These are phyloP conservation scores for Pogona vitticeps DNA, from an alignment of 2,113 vertebrate species.

Conservation along the genomic window DNA sequence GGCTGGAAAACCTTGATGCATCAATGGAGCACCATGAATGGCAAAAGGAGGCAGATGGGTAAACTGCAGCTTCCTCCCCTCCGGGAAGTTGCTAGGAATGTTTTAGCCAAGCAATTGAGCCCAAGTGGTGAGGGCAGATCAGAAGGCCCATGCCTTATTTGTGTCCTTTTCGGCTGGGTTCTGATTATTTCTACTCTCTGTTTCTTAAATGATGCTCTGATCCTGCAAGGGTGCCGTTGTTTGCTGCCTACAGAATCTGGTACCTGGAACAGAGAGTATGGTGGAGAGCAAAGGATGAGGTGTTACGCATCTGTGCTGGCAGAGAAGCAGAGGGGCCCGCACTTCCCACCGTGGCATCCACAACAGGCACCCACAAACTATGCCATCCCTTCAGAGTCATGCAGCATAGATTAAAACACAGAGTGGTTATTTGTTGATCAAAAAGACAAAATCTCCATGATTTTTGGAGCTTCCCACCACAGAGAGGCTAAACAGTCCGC, in stretches of 20 bases:
- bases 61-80: neutral
- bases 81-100: too few species aligned
- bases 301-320: too few species aligned
- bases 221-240: neutral
- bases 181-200: neutral
- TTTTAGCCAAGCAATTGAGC: too few species aligned
- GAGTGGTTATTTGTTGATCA: too few species aligned
- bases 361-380: neutral
- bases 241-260: neutral
- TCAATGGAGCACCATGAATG: too few species aligned
- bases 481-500: too few species aligned
- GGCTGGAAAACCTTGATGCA: neutral
- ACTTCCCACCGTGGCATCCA: neutral
- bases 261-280: neutral
- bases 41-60: too few species aligned
- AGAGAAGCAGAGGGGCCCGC: neutral
- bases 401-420: too few species aligned
- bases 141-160: neutral
- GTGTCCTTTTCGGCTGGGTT: too few species aligned
- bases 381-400: neutral
- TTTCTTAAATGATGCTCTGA: neutral
- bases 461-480: too few species aligned
- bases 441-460: too few species aligned
- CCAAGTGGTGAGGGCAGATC: too few species aligned
- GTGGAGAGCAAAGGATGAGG: neutral